phyloP scores from a whole-genome alignment of 2,113 vertebrate genomes.

The Microtus montanus region DNA sequence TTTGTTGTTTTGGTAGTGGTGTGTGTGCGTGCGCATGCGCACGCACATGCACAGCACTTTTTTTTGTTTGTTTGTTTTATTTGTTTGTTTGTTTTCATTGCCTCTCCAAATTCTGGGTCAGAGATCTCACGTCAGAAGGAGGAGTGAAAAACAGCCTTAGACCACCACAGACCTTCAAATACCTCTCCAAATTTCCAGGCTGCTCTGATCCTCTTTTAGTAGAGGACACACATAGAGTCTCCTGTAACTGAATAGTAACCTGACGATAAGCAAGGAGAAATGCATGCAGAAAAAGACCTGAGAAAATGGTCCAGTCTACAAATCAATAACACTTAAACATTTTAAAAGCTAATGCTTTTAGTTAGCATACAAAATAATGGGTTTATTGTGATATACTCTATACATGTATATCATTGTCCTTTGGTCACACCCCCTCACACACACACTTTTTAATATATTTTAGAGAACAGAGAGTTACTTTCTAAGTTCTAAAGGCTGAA shows the following conservation, averaged over 20 bases:
- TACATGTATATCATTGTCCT: not conserved
- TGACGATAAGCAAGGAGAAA: not conserved
- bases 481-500: not conserved
- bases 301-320: not conserved
- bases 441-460: not conserved
- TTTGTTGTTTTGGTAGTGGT: not conserved
- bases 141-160: not conserved
- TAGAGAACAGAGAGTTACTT: not conserved
- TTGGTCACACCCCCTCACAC: not conserved
- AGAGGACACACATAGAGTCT: not conserved
- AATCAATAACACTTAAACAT: slow-evolving; percentile 8
- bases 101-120: not conserved
- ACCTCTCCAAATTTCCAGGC: not conserved
- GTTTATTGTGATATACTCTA: not conserved
- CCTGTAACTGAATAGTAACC: not conserved
- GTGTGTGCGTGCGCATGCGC: not conserved
- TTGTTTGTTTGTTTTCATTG: too few relatives aligned
- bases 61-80: not conserved
- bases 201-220: not conserved
- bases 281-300: not conserved
- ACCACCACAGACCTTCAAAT: not conserved
- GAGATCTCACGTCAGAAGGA: not conserved
- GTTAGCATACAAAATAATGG: not conserved
- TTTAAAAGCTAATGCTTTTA: not conserved
- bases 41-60: not conserved